Evolutionary conservation across 2,113 vertebrate species (phyloP), one percentile per base, ranked within the genome.

Genomic region (Rhagologus leucostigma): DNA sequence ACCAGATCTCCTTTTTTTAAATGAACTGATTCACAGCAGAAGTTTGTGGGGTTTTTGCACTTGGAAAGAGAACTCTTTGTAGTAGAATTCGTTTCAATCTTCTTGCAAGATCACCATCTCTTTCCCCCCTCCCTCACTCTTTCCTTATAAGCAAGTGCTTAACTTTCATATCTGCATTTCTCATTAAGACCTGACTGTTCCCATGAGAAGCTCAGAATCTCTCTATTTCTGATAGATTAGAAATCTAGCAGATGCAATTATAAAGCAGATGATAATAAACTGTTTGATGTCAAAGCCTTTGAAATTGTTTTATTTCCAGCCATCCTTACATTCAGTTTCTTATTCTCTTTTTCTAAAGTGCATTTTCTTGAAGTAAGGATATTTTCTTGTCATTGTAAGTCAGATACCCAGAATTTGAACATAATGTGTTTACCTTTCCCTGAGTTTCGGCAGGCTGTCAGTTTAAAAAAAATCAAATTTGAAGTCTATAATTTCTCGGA

Each of bases 211-310:
- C 55, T 71, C 53, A 63, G 87, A 87, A 93, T 81, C 71, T 77
- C 56, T 62, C 60, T 55, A 22, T 87, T 94, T 97, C 50, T 93
- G 83, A 42, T 52, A 78, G 53, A 90, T 92, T 90, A 89, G 73
- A 91, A 90, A 84, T 76, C 65, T 95, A 69, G 76, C 30, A 64
- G 76, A 82, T 69, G 90, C 18, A 86, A 59, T 90, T 96, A 93
- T 69, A 92, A 93, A 92, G 65, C 27, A 90, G 50, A 88, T 63
- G 42, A 55, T 89, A 65, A 95, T 79, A 87, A 97, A 92, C 21
- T 78, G 64, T 84, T 96, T 89, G 79, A 93, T 93, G 81, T 88
- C 71, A 74, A 74, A 91, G 32, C 39, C 78, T 94, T 94, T 95
- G 87, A 90, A 90, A 94, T n/a, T 16, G 14, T 80, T 94, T 93